Evolutionary conservation across 2,113 vertebrate genomes (phyloP), one percentile per base, ranked within the genome.

Genomic region (Gavialis gangeticus): DNA sequence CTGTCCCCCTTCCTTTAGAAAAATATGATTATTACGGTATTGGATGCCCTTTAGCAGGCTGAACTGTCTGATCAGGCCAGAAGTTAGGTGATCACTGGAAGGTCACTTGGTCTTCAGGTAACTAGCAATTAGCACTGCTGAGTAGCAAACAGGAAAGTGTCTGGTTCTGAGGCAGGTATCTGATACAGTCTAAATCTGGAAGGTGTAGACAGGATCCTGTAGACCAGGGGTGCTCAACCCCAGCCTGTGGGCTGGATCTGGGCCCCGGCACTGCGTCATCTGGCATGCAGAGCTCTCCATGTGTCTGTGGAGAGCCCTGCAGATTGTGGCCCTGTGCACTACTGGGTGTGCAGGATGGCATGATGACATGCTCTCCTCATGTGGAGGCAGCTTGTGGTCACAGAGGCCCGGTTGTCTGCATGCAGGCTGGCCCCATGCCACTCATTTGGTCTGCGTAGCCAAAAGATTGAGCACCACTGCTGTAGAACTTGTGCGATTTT

Each of bases 81-180:
- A 87, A 92, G 82, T 92, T 94, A 95, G 94, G 92, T 95, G 55
- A 34, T 34, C 30, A 14, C 18, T 34, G 30, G 30, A 34, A 34
- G 75, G 64, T 94, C 95, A 95, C 94, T 92, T 94, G 86, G 57
- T 87, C 90, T 95, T 87, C 94, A 91, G 64, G 87, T 85, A 96
- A 93, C 4, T 96, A 95, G 96, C 95, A 95, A 0, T 19, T 2
- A 96, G 86, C 86, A 94, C 77, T 76, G 88, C 73, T 37, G 88
- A 95, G 93, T 2, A 1, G 82, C 95, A 96, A 94, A 96, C 95
- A 94, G 96, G 82, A 90, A 87, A 76, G 77, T 87, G 64, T n/a
- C 37, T 19, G 16, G 90, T 92, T 87, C 82, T 28, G 84, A 85
- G 94, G 91, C 96, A 96, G 96, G 95, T 96, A 95, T 95, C 82